These are phyloP conservation scores for Capreolus pygargus DNA, from an alignment of 2,113 vertebrate species.

Conservation along the genomic window DNA sequence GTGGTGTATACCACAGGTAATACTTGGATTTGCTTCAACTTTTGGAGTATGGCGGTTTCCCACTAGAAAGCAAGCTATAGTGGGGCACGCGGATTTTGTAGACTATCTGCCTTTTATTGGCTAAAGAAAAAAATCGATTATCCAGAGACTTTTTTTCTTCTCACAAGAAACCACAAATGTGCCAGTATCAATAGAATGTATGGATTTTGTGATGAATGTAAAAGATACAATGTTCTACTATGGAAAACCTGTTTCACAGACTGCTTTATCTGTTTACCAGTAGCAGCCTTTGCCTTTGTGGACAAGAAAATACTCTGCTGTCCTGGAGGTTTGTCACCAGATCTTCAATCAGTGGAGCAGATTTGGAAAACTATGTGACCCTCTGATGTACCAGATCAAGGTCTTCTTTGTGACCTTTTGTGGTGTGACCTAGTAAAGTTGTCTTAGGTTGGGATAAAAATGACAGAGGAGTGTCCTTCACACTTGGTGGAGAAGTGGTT, in stretches of 20 bases:
- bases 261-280: slow-evolving; percentile 98
- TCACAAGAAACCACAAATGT: slow-evolving; percentile 97
- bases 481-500: slow-evolving; percentile 97
- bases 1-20: slow-evolving; percentile 96
- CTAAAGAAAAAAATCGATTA: slow-evolving; percentile 96
- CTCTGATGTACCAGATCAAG: slow-evolving; percentile 96
- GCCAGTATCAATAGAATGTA: slow-evolving; percentile 99
- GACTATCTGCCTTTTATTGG: slow-evolving; percentile 88
- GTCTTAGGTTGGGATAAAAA: slow-evolving; percentile 99
- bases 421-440: slow-evolving; percentile 98
- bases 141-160: slow-evolving; percentile 96
- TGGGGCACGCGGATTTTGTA: slow-evolving; percentile 96
- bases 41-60: slow-evolving; percentile 97
- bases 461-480: slow-evolving; percentile 97
- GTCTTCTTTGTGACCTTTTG: slow-evolving; percentile 94
- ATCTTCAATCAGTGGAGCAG: slow-evolving; percentile 98
- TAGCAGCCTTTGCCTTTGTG: slow-evolving; percentile 96
- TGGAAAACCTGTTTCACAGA: slow-evolving; percentile 97
- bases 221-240: slow-evolving; percentile 97
- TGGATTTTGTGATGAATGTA: slow-evolving; percentile 98
- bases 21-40: slow-evolving; percentile 97
- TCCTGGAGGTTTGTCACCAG: slow-evolving; percentile 96
- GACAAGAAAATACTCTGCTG: slow-evolving; percentile 99
- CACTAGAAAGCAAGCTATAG: slow-evolving; percentile 91
- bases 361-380: slow-evolving; percentile 97